These are phyloP conservation scores for Pangasius larnaudii DNA, from an alignment of 2,797 vertebrate species.

Conservation along the genomic window DNA sequence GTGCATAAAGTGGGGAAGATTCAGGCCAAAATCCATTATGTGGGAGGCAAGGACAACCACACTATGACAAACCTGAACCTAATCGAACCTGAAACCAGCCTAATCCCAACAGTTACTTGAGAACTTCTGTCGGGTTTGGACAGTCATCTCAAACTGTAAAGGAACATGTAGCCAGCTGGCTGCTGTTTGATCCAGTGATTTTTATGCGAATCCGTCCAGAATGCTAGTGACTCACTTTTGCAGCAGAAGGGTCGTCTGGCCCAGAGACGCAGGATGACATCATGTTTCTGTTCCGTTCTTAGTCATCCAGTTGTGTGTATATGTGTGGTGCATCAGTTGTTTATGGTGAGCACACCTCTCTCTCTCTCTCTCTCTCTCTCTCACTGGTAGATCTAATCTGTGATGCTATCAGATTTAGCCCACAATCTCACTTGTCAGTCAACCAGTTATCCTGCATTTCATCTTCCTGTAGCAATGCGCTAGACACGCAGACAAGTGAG, in stretches of 20 bases:
- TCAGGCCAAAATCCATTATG: neutral
- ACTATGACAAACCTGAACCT: neutral
- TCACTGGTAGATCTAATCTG: constrained; percentile 8
- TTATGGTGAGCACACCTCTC: neutral
- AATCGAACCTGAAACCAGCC: neutral
- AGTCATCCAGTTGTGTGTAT: constrained; percentile 50
- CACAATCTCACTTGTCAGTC: neutral
- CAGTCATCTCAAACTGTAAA: neutral
- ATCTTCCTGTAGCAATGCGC: neutral
- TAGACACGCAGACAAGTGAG: constrained; percentile 19
- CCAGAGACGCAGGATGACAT: constrained; percentile 55
- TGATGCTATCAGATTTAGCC: neutral
- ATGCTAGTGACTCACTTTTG: constrained; percentile 51
- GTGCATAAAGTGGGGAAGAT: neutral
- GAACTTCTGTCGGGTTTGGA: neutral
- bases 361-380: neutral
- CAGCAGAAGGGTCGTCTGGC: constrained; percentile 41
- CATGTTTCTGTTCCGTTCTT: constrained; percentile 43
- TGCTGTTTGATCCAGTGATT: constrained; percentile 37
- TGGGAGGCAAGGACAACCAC: neutral
- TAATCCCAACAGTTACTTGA: neutral
- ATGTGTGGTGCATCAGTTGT: constrained; percentile 24
- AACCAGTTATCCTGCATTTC: neutral
- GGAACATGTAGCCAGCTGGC: neutral
- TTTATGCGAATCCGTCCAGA: constrained; percentile 39